Evolutionary conservation across 2,888 invertebrate species (phyloP), one percentile per base, ranked within the genome.

Genomic region (Tortricodes alternella): DNA sequence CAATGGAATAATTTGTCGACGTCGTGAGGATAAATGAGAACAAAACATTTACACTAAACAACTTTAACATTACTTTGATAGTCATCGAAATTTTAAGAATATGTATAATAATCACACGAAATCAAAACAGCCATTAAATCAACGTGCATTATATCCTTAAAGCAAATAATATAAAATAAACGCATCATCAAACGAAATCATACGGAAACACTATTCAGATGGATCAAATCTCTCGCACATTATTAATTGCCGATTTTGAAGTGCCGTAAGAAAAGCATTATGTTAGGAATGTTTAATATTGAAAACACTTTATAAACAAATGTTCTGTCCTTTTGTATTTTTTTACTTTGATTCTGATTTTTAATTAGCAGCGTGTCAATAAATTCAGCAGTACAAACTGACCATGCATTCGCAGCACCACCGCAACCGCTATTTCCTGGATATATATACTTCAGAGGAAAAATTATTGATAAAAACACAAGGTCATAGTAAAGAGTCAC

Each of bases 131-230:
- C 5, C 13, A 24, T 38, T 35, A 41, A 24, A n/a, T 6, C n/a
- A 37, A n/a, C 29, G 6, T 39, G 11, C 37, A 24, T 53, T 32
- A 43, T 29, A 43, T 35, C 15, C 29, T 44, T 49, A 35, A 56
- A 23, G 29, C 29, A 50, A 56, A 56, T 50, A 56, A 48, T 38
- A 19, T n/a, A 37, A 11, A n/a, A n/a, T n/a, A n/a, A n/a, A n/a
- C n/a, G n/a, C 7, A 27, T 15, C 49, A 50, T 56, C 44, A 56
- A 50, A 44, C 29, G 37, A 29, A 32, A 21, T 23, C 7, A n/a
- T 46, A 39, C 15, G 35, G 44, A 56, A 50, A 50, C 44, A 48
- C 23, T 9, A 39, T 16, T 29, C 55, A 43, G 27, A 13, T 43
- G 48, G 41, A 21, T 3, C 19, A 2, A 41, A 6, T 49, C 5